Conservation (phyloP, 2,797 vertebrate species). For the Graptemys geographica region DNA sequence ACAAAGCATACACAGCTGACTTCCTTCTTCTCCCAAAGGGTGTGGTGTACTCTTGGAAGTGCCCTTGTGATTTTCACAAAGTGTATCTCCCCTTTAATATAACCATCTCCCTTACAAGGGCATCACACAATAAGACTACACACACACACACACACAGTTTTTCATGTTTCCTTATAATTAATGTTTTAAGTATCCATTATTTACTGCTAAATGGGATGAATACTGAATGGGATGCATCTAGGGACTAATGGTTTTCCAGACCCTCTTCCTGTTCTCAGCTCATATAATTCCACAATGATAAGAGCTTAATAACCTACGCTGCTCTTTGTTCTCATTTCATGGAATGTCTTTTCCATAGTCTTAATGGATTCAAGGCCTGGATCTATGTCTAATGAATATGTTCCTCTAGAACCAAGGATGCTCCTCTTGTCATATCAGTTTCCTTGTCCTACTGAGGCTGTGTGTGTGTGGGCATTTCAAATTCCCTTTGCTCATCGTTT, state of each 20-base stretch:
- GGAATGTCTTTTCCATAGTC: not conserved
- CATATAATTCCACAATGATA: constrained; percentile 3
- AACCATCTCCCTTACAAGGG: not conserved
- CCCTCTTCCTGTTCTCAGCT: not conserved
- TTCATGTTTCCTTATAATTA: not conserved
- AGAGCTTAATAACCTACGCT: not conserved
- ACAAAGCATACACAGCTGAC: not conserved
- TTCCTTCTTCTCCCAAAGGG: not conserved
- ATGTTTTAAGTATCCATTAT: not conserved
- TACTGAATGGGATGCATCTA: not conserved
- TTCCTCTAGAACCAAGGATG: constrained; percentile 1
- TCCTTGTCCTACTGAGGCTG: not conserved
- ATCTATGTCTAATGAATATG: not conserved
- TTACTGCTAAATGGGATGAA: not conserved
- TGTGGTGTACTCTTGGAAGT: not conserved
- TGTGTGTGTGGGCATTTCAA: too few relatives aligned
- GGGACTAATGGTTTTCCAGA: not conserved
- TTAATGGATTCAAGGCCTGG: not conserved
- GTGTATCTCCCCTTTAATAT: not conserved
- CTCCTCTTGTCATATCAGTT: not conserved
- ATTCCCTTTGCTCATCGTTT: not conserved
- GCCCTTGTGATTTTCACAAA: not conserved
- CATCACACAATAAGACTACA: not conserved
- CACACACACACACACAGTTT: not conserved
- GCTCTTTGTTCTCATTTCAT: not conserved